Evolutionary conservation across 53 echinoderm and acorn worm species (phyloP).

Genomic region (Zoroaster sp.): DNA sequence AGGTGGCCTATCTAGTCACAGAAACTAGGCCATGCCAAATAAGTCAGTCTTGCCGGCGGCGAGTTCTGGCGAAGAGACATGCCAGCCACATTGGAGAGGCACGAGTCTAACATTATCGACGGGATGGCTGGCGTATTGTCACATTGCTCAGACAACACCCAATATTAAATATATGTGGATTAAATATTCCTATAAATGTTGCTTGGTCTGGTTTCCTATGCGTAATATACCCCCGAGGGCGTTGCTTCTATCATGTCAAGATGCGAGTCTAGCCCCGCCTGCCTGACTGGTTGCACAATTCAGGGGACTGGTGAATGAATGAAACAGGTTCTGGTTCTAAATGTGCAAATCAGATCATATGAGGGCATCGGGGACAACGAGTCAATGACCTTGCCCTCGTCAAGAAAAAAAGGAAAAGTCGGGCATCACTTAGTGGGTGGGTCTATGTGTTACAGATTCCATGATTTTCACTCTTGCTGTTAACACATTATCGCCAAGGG

Average conservation of each 20-base stretch:
- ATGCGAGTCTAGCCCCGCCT: background rate
- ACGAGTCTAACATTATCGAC: constrained; percentile 46
- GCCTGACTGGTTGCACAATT: background rate
- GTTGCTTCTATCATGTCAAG: constrained; percentile 26
- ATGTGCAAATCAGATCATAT: constrained; percentile 44
- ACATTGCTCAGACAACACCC: background rate
- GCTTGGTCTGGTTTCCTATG: constrained; percentile 52
- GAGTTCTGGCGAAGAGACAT: background rate
- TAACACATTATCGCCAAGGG: constrained; percentile 37
- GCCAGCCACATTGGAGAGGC: constrained; percentile 14
- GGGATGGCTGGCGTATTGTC: background rate
- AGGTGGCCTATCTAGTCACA: constrained; percentile 6
- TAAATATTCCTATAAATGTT: constrained; percentile 16
- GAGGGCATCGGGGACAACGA: background rate
- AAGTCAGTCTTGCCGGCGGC: constrained; percentile 21
- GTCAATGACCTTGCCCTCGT: constrained; percentile 39
- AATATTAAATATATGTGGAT: background rate
- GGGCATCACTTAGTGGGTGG: constrained; percentile 27
- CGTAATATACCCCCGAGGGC: constrained; percentile 35
- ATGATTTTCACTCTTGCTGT: background rate
- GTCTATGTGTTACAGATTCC: constrained; percentile 38
- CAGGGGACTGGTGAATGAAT: constrained; percentile 14
- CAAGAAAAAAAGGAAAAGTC: background rate
- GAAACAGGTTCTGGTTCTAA: constrained; percentile 34
- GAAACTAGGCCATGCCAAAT: constrained; percentile 44